A percentile compares a stretch with the other conserved stretches of the same genome.
Evolutionary conservation across 2,797 vertebrate species (phyloP).

Genomic region (Lophius americanus): DNA sequence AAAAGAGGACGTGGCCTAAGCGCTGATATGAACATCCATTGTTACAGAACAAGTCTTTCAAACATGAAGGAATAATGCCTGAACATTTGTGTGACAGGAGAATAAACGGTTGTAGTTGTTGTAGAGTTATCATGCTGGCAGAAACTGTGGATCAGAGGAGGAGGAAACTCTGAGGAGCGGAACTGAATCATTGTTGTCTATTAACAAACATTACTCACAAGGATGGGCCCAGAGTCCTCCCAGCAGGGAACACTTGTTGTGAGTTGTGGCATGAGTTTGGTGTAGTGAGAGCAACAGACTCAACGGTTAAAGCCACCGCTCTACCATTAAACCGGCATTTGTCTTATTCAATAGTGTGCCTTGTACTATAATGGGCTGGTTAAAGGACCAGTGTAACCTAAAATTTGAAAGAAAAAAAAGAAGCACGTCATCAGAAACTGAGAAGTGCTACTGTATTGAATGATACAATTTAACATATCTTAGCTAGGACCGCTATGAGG

Average conservation of each 20-base stretch:
- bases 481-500: no score
- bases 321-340: neutral
- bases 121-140: slow-evolving; percentile 11
- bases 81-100: neutral
- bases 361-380: no score
- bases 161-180: slow-evolving; percentile 15
- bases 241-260: slow-evolving; percentile 38
- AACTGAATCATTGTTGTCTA: slow-evolving; percentile 31
- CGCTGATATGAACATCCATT: slow-evolving; percentile 23
- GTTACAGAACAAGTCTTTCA: slow-evolving; percentile 4
- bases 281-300: slow-evolving; percentile 11
- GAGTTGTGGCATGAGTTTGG: slow-evolving; percentile 29
- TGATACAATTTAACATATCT: no score
- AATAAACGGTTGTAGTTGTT: slow-evolving; percentile 2
- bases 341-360: no score
- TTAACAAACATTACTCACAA: slow-evolving; percentile 40
- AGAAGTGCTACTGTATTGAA: no score
- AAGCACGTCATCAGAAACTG: no score
- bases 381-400: no score
- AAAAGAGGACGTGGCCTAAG: neutral
- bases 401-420: no score
- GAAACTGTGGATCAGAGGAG: slow-evolving; percentile 21
- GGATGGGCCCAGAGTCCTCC: slow-evolving; percentile 15
- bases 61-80: slow-evolving; percentile 3
- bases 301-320: slow-evolving; percentile 13